Evolutionary conservation across 1,140 invertebrate genomes (phyloP).

Genomic region (Zaprionus camerounensis): DNA sequence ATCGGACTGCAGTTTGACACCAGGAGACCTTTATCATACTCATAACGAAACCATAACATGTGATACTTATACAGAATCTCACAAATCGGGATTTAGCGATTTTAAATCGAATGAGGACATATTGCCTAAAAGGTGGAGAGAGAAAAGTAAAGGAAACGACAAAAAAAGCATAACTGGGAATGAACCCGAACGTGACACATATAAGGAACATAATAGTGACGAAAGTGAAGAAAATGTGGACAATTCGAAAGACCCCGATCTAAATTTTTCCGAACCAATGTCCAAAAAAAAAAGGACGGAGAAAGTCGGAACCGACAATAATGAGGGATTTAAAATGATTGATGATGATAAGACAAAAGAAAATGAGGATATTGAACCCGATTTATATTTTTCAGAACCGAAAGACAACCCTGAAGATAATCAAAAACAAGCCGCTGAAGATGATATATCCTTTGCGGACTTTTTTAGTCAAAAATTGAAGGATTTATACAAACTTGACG

Average conservation of each 20-base stretch:
- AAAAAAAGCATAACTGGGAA: neutral
- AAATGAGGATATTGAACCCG: neutral
- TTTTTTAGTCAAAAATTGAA: neutral
- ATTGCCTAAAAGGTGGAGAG: neutral
- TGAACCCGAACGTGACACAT: too few species aligned
- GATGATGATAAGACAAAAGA: neutral
- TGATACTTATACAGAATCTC: neutral
- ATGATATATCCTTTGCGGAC: neutral
- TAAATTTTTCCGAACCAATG: too few species aligned
- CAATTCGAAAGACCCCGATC: too few species aligned
- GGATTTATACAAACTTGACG: neutral
- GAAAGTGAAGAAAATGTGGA: too few species aligned
- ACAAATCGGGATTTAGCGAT: neutral
- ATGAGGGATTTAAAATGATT: too few species aligned
- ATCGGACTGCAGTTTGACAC: slow-evolving; percentile 9
- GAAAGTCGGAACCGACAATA: too few species aligned
- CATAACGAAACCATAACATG: neutral
- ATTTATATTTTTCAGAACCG: neutral
- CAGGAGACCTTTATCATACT: slow-evolving; percentile 3
- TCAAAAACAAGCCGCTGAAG: neutral
- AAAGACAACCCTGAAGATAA: neutral
- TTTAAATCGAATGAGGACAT: neutral
- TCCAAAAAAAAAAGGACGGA: too few species aligned
- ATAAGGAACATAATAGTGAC: too few species aligned
- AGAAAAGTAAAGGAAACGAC: neutral